These are phyloP conservation scores for Halcyon chelicuti DNA, from an alignment of 2,797 vertebrate species.

Conservation along the genomic window DNA sequence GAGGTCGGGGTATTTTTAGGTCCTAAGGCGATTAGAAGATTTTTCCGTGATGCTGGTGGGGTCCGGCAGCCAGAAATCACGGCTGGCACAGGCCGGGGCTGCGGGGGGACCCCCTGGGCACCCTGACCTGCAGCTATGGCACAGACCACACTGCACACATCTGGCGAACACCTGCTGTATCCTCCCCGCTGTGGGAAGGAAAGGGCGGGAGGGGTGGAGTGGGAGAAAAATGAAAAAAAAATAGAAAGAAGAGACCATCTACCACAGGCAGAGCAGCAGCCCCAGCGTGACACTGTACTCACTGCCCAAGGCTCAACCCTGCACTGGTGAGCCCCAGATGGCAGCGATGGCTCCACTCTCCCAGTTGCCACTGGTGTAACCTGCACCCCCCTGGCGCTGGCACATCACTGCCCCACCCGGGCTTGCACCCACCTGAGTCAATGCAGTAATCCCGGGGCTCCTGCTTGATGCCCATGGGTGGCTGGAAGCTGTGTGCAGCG, in stretches of 20 bases:
- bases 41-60: slow-evolving; percentile 79
- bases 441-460: slow-evolving; percentile 96
- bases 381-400: fast-evolving
- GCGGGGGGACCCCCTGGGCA: fast-evolving
- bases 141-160: background rate
- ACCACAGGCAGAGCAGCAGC: background rate
- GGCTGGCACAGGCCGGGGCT: background rate
- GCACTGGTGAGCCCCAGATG: fast-evolving
- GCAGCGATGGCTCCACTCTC: background rate
- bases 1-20: slow-evolving; percentile 82
- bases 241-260: background rate
- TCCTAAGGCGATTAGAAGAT: slow-evolving; percentile 84
- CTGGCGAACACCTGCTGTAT: background rate
- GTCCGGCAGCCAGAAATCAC: slow-evolving; percentile 33
- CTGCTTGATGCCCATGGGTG: slow-evolving; percentile 93
- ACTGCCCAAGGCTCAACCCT: fast-evolving
- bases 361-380: fast-evolving
- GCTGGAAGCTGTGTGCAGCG: slow-evolving; percentile 84
- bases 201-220: background rate
- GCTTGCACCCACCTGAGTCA: slow-evolving; percentile 87
- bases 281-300: background rate
- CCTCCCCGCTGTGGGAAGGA: fast-evolving
- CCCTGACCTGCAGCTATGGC: fast-evolving
- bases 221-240: no score
- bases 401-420: fast-evolving